These are phyloP conservation scores for Thomomys bottae DNA, from an alignment of 2,113 vertebrate genomes.

Conservation along the genomic window DNA sequence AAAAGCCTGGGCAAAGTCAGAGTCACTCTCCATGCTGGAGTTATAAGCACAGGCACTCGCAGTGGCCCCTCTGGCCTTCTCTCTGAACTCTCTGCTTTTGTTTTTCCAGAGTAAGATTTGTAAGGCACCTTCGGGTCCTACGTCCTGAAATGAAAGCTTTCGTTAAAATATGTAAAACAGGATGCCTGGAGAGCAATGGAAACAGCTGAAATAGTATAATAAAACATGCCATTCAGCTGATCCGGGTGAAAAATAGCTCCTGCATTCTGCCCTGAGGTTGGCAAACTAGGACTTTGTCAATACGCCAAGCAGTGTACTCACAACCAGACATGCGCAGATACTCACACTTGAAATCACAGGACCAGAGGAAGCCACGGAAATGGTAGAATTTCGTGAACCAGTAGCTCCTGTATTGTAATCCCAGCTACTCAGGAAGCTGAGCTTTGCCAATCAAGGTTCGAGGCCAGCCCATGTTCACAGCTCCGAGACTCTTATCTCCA, in stretches of 20 bases:
- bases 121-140: conserved; percentile 49
- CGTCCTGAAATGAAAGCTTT: conserved; percentile 74
- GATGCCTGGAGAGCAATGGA: conserved; percentile 50
- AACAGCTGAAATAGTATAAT: conserved; percentile 74
- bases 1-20: not conserved
- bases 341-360: conserved; percentile 31
- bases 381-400: not conserved
- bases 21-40: not conserved
- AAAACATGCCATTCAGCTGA: conserved; percentile 79
- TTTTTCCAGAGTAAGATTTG: conserved; percentile 25
- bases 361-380: not conserved
- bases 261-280: conserved; percentile 72
- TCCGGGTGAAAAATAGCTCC: conserved; percentile 74
- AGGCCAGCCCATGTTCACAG: too few relatives aligned
- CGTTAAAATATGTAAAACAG: conserved; percentile 78
- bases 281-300: conserved; percentile 73
- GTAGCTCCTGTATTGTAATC: too few relatives aligned
- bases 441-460: too few relatives aligned
- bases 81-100: accelerated
- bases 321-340: conserved; percentile 42
- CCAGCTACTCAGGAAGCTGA: too few relatives aligned
- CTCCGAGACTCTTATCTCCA: too few relatives aligned
- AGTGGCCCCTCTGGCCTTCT: accelerated
- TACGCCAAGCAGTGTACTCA: conserved; percentile 71
- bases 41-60: not conserved